Base-by-base conservation (phyloP, 1,140 invertebrate genomes). In the Ips nitidus region DNA sequence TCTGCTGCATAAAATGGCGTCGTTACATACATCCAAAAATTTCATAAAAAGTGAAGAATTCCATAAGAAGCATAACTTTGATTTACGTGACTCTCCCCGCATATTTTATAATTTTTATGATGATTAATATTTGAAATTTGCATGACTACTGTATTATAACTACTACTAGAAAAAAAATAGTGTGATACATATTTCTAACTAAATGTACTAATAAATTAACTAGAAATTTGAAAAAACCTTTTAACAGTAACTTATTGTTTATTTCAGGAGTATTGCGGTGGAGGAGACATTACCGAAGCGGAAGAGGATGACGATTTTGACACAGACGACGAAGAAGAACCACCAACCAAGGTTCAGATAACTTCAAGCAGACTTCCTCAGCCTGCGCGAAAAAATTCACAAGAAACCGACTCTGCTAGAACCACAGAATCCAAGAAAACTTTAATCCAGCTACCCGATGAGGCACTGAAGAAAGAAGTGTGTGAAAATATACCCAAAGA, bases 231-330 rank as follows among this genome's bases (percentile, higher is more conserved):
- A 39, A 62, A 58, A 36, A 22, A 22, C 22, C 22, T 22, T 22
- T 22, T 36, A 22, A 52, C 52, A 22, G n/a, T 4, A 52, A 52
- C 45, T 2, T 50, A 6, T 50, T 22, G 7, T 50, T 70, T 70
- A 61, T 70, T 70, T 1, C 68, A 70, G 68, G 68, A 70, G 64
- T 47, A 70, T 37, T 22, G 36, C 4, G 52, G 45, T 7, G 59
- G 42, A 2, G 36, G 41, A 2, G 50, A 56, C 2, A 37, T 45
- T n/a, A 56, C 41, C 45, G 60, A 58, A 56, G 40, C 5, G 1
- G 68, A 70, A 4, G 68, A 70, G 2, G 42, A 64, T 36, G 68
- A 70, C 36, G 68, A 70, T 5, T 52, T 63, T 55, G 41, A 36
- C 0, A 64, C 55, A 1, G 68, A 70, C 1, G 68, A 70, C 36